Percentiles rank a stretch among this genome's conserved stretches.
Conservation (phyloP, 2,797 vertebrate species). For the Pangasius mekongensis region DNA sequence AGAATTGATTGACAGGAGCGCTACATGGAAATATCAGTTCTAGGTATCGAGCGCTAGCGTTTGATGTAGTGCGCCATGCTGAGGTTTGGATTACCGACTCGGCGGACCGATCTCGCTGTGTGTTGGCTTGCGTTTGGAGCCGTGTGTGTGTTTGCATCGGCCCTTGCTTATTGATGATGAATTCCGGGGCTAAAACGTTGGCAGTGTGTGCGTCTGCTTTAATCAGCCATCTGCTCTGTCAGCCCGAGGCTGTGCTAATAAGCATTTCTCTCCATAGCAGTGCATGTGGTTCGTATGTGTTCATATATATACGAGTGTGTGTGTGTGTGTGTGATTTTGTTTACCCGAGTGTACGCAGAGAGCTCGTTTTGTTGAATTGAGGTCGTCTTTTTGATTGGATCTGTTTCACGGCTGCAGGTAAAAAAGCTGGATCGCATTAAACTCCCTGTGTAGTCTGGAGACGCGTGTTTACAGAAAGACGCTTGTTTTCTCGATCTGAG, state of each 20-base stretch:
- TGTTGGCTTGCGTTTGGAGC: slow-evolving; percentile 10
- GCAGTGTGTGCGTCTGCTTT: slow-evolving; percentile 25
- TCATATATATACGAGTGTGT: slow-evolving; percentile 11
- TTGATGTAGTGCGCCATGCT: slow-evolving; percentile 6
- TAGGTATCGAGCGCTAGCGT: neutral
- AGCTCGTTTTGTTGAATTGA: slow-evolving; percentile 5
- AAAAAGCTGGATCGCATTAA: slow-evolving; percentile 26
- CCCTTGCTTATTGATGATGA: slow-evolving; percentile 12
- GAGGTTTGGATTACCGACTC: slow-evolving; percentile 6
- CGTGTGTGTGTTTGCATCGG: slow-evolving; percentile 12
- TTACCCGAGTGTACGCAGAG: neutral
- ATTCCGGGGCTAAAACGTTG: slow-evolving; percentile 15
- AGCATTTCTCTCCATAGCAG: slow-evolving; percentile 39
- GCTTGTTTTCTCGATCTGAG: neutral
- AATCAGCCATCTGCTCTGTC: slow-evolving; percentile 74
- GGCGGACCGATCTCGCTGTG: neutral
- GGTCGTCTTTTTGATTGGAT: neutral
- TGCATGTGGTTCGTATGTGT: slow-evolving; percentile 40
- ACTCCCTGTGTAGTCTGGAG: neutral
- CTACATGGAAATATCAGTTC: slow-evolving; percentile 16
- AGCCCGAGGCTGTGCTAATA: slow-evolving; percentile 45
- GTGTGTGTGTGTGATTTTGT: slow-evolving; percentile 24
- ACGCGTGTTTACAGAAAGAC: neutral
- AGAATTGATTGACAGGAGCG: slow-evolving; percentile 21
- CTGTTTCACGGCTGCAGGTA: slow-evolving; percentile 17